Conservation (phyloP, 2,888 invertebrate species). For the Choreutis nemorana region DNA sequence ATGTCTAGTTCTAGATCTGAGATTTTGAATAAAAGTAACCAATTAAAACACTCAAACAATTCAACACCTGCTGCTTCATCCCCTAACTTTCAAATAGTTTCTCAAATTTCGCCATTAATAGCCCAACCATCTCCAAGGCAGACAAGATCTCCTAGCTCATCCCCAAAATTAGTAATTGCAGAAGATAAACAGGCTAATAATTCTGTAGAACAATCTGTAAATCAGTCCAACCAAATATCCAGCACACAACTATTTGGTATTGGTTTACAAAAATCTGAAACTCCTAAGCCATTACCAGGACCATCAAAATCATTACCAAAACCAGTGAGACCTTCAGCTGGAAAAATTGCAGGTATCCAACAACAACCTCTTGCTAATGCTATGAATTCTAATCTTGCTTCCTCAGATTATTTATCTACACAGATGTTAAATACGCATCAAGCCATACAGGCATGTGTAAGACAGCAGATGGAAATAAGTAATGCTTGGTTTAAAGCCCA, state of each 20-base stretch:
- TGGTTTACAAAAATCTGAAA: slow-evolving; percentile 32
- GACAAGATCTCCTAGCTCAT: slow-evolving; percentile 60
- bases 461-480: slow-evolving; percentile 46
- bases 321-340: slow-evolving; percentile 30
- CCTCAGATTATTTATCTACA: too few relatives aligned
- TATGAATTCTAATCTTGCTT: slow-evolving; percentile 23
- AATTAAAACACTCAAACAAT: slow-evolving; percentile 24
- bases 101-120: slow-evolving; percentile 29
- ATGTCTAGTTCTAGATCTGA: slow-evolving; percentile 30
- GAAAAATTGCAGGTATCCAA: slow-evolving; percentile 35
- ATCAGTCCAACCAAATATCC: slow-evolving; percentile 50
- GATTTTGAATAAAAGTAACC: slow-evolving; percentile 25
- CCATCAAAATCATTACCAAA: slow-evolving; percentile 40
- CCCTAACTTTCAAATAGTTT: slow-evolving; percentile 28
- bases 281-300: slow-evolving; percentile 34
- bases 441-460: slow-evolving; percentile 24
- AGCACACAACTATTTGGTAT: slow-evolving; percentile 42
- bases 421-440: too few relatives aligned
- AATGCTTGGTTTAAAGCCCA: slow-evolving; percentile 51
- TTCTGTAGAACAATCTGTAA: slow-evolving; percentile 32
- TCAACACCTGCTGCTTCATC: slow-evolving; percentile 27
- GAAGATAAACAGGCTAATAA: slow-evolving; percentile 49
- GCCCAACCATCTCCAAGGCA: slow-evolving; percentile 50
- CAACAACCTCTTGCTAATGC: slow-evolving; percentile 35
- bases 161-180: slow-evolving; percentile 59